phyloP scores from a whole-genome alignment of 2,888 invertebrate genomes.

The Pachliopta kotzebuea region DNA sequence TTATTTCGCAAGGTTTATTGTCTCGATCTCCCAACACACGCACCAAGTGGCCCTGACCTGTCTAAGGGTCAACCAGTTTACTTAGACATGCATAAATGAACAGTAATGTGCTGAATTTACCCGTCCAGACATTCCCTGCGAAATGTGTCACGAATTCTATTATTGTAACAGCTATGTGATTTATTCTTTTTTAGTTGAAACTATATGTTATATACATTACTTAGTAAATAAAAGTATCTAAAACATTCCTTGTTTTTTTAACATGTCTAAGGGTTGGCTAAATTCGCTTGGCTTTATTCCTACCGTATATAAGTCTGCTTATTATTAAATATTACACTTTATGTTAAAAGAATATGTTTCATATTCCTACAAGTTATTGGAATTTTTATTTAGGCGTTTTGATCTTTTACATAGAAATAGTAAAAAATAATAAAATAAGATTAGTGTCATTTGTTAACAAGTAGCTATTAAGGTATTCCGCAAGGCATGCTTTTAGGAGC shows the following conservation, averaged over 20 bases:
- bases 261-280: too few species aligned
- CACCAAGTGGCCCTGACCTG: constrained; percentile 9
- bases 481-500: background rate
- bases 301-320: background rate
- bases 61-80: constrained; percentile 4
- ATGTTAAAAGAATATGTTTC: too few species aligned
- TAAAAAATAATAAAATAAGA: background rate
- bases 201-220: too few species aligned
- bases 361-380: too few species aligned
- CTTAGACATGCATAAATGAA: constrained; percentile 9
- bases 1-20: constrained; percentile 12
- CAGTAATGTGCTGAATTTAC: constrained; percentile 7
- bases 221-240: too few species aligned
- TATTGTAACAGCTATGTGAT: background rate
- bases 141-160: constrained; percentile 9
- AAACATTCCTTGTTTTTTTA: too few species aligned
- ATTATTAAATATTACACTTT: too few species aligned
- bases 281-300: background rate
- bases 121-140: constrained; percentile 1
- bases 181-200: background rate
- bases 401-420: background rate
- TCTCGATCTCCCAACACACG: constrained; percentile 1
- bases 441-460: too few species aligned
- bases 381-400: background rate
- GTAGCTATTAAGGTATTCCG: background rate